Evolutionary conservation across 2,797 vertebrate species (phyloP), one percentile per base, ranked within the genome.

Genomic region (Notamacropus eugenii): DNA sequence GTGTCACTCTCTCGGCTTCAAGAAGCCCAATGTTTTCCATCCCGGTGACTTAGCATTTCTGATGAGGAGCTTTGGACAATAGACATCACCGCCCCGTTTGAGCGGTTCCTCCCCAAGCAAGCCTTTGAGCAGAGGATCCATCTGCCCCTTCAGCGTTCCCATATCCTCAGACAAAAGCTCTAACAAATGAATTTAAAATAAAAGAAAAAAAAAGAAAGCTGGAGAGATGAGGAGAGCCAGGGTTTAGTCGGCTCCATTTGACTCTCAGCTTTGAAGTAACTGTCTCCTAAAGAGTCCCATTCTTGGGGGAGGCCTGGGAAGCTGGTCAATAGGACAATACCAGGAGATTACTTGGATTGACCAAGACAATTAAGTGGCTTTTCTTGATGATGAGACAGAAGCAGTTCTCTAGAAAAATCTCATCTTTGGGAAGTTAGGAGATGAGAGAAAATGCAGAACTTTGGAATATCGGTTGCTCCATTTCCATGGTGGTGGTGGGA

Each of bases 121-220:
- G 97, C 94, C 96, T 97, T 93, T 96, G 82, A 97, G 92, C 67
- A 2, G 82, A 92, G 93, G 91, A 95, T 55, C 93, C 96, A 95
- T 62, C 95, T 95, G 93, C 82, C 96, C 87, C 94, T 13, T 28
- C 90, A 58, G 92, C 54, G n/a, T 52, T 62, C 95, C 24, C 95
- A 93, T 58, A 59, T 90, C 94, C 96, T 55, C 14, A 46, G 57
- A 97, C 93, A 95, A 91, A 92, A 92, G 93, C 91, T 92, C n/a
- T 4, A 97, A 97, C 91, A 97, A 96, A 97, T 96, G 95, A 92
- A 98, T 96, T 96, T 98, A 93, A 93, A 97, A 98, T 98, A 95
- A 62, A 97, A 97, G 98, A 97, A 97, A 97, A 95, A 95, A 95
- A 97, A 40, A 92, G 54, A 91, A 50, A 90, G 96, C 96, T 54